These are phyloP conservation scores for Agrilus planipennis DNA, from an alignment of 1,140 invertebrate genomes.

Conservation along the genomic window DNA sequence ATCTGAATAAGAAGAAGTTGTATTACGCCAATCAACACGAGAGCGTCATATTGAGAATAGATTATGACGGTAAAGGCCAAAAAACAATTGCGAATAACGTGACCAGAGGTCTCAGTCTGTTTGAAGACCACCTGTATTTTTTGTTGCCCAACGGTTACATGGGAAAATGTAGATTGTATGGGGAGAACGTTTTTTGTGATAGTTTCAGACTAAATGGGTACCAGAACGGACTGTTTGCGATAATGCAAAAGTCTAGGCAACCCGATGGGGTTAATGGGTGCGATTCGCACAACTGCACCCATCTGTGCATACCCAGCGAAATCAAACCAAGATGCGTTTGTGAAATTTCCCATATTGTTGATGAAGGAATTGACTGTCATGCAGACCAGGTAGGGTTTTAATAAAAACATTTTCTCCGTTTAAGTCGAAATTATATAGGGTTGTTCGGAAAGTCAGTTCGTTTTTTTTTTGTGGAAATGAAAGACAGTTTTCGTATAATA, in stretches of 20 bases:
- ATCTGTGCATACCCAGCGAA: slow-evolving; percentile 41
- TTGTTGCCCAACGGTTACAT: slow-evolving; percentile 36
- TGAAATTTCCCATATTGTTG: background rate
- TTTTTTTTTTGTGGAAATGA: too few species aligned
- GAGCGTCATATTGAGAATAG: slow-evolving; percentile 48
- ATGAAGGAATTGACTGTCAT: background rate
- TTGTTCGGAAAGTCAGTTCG: too few species aligned
- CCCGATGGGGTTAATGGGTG: slow-evolving; percentile 37
- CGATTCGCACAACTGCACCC: slow-evolving; percentile 34
- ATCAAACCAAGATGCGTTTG: slow-evolving; percentile 42
- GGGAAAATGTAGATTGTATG: slow-evolving; percentile 41
- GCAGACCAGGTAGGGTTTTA: background rate
- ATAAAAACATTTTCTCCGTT: background rate
- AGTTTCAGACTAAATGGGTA: slow-evolving; percentile 33
- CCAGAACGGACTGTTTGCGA: slow-evolving; percentile 39
- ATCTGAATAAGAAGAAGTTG: slow-evolving; percentile 49
- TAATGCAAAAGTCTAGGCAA: slow-evolving; percentile 44
- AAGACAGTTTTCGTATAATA: too few species aligned
- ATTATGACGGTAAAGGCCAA: slow-evolving; percentile 48
- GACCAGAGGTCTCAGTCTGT: slow-evolving; percentile 39
- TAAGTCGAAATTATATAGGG: too few species aligned
- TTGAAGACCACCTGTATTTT: slow-evolving; percentile 49
- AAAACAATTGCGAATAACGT: slow-evolving; percentile 35
- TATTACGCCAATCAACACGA: slow-evolving; percentile 56
- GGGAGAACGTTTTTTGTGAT: slow-evolving; percentile 31